Evolutionary conservation across 1,140 invertebrate genomes (phyloP), one percentile per base, ranked within the genome.

Genomic region (Neocloeon triangulifer): DNA sequence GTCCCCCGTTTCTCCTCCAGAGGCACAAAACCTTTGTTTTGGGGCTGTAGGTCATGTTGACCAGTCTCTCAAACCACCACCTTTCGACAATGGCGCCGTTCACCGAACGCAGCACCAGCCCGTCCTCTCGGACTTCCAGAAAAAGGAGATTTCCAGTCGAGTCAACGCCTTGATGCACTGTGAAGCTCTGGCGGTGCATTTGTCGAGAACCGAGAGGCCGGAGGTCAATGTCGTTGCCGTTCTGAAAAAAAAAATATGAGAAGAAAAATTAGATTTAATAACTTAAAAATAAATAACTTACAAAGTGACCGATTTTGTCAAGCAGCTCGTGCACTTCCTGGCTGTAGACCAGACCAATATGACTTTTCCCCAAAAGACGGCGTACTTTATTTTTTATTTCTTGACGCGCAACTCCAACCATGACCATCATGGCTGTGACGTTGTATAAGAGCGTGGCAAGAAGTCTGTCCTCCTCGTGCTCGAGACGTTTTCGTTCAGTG

Each of bases 31-130:
- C 80, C 55, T 86, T 82, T 44, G 82, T 97, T 58, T 96, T 97
- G 0, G 94, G 95, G 43, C 89, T 92, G 52, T 92, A 99, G 0
- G 92, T 97, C 88, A 99, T 97, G 49, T 99, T 99, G 8, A 99
- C 89, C 15, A 99, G 61, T 32, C 91, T 63, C 50, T 99, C 94
- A 58, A 89, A 99, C 91, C 92, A 99, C 91, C 92, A 98, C 52
- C 80, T 63, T 50, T 98, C 92, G 29, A 94, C 76, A 42, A 98
- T 96, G 5, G 86, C 75, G 50, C 92, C 85, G 47, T 75, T 84
- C 9, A 86, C 77, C 25, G 85, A 85, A 34, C 94, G 63, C 31
- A 98, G 54, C 10, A 99, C 80, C 16, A 99, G 65, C 8, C 92
- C 94, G 53, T 98, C 94, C 51, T 98, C 91, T 44, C 91, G 74